phyloP scores from a whole-genome alignment of 2,888 invertebrate genomes.

The Pollenia griseotomentosa region DNA sequence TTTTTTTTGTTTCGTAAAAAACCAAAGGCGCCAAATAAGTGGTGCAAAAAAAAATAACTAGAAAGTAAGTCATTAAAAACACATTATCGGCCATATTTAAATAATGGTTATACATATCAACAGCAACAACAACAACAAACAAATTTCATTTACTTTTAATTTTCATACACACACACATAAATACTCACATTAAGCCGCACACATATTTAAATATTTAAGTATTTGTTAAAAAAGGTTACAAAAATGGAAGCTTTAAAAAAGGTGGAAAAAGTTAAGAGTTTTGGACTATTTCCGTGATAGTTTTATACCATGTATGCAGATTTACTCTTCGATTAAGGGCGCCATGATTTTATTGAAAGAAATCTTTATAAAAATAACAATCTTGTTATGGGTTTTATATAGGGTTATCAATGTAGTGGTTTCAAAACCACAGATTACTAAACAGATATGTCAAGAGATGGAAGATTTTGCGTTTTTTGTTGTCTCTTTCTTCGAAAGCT shows the following conservation, averaged over 20 bases:
- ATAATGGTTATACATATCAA: constrained; percentile 48
- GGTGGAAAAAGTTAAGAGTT: no score
- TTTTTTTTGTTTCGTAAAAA: constrained; percentile 3
- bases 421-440: no score
- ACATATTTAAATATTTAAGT: background rate
- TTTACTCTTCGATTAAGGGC: no score
- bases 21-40: constrained; percentile 49
- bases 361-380: no score
- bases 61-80: constrained; percentile 72
- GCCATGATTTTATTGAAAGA: no score
- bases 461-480: no score
- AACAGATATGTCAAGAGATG: no score
- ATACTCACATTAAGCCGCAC: background rate
- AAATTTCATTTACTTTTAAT: constrained; percentile 2
- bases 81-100: constrained; percentile 69
- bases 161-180: background rate
- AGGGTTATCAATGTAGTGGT: no score
- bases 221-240: background rate
- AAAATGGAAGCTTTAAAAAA: background rate
- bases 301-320: no score
- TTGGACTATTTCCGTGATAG: no score
- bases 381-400: no score
- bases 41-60: constrained; percentile 9
- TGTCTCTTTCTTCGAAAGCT: no score
- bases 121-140: constrained; percentile 25